Percentiles rank a stretch among this genome's conserved stretches.
phyloP scores from a whole-genome alignment of 2,888 invertebrate genomes.

The Spodoptera littoralis region DNA sequence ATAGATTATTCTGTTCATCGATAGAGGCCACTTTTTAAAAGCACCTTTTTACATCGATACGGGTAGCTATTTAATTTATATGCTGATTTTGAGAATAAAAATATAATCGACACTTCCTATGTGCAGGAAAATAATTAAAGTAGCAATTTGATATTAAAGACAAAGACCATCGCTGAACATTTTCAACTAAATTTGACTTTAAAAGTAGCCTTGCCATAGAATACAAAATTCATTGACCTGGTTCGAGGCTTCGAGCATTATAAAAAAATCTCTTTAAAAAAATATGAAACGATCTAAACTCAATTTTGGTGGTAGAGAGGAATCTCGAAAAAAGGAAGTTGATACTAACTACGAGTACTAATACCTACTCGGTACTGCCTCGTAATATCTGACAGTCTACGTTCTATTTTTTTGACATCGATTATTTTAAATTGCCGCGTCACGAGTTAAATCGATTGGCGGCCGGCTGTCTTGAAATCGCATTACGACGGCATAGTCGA shows the following conservation, averaged over 20 bases:
- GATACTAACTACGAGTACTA: too few species aligned
- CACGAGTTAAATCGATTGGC: constrained; percentile 54
- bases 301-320: background rate
- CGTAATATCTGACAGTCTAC: background rate
- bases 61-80: constrained; percentile 37
- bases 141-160: background rate
- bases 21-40: constrained; percentile 32
- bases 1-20: constrained; percentile 41
- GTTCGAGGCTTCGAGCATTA: too few species aligned
- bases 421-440: constrained; percentile 46
- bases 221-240: background rate
- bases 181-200: background rate
- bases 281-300: background rate
- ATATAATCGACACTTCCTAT: background rate
- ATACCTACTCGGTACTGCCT: too few species aligned
- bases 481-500: constrained; percentile 42
- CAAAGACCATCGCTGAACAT: background rate
- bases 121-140: background rate
- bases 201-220: background rate
- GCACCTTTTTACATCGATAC: constrained; percentile 17
- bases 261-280: background rate
- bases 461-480: constrained; percentile 45
- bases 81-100: constrained; percentile 22
- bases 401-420: constrained; percentile 26
- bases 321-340: too few species aligned